Conservation (phyloP, 2,888 invertebrate species). For the Andrena minutula region DNA sequence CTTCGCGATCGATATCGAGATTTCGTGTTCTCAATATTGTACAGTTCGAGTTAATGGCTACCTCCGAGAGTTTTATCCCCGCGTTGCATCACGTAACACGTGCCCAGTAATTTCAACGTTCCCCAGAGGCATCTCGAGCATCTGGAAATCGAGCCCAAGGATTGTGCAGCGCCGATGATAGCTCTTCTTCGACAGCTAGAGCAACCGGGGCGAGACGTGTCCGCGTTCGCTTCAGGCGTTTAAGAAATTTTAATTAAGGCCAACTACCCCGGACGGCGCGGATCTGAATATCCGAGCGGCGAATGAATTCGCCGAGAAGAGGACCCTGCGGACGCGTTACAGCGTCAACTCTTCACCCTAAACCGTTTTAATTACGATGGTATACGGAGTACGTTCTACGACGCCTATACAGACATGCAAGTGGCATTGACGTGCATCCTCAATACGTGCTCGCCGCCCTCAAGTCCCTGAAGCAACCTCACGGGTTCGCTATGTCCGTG, state of each 20-base stretch:
- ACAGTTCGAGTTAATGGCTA: conserved; percentile 4
- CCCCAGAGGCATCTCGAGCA: neutral
- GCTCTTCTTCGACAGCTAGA: neutral
- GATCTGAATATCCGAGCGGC: conserved; percentile 11
- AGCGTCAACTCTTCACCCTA: conserved; percentile 35
- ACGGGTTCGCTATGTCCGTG: neutral
- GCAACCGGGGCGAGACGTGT: neutral
- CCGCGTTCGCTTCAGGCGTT: neutral
- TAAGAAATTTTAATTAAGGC: conserved; percentile 43
- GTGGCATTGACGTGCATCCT: conserved; percentile 25
- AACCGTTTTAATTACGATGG: conserved; percentile 51
- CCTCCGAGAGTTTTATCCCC: conserved; percentile 13
- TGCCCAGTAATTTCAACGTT: neutral
- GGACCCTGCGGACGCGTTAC: neutral
- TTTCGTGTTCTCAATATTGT: conserved; percentile 10
- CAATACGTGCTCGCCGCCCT: conserved; percentile 8
- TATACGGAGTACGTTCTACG: neutral
- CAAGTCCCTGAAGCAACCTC: neutral
- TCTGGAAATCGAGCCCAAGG: neutral
- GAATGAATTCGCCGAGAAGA: neutral
- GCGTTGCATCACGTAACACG: neutral
- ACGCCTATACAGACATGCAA: conserved; percentile 18
- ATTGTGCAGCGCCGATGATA: neutral
- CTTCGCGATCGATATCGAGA: neutral
- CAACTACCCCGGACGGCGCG: neutral